A percentile compares a stretch with the other conserved stretches of the same genome.
Evolutionary conservation across 2,797 vertebrate genomes (phyloP).

Genomic region (Nannoperca obscura): DNA sequence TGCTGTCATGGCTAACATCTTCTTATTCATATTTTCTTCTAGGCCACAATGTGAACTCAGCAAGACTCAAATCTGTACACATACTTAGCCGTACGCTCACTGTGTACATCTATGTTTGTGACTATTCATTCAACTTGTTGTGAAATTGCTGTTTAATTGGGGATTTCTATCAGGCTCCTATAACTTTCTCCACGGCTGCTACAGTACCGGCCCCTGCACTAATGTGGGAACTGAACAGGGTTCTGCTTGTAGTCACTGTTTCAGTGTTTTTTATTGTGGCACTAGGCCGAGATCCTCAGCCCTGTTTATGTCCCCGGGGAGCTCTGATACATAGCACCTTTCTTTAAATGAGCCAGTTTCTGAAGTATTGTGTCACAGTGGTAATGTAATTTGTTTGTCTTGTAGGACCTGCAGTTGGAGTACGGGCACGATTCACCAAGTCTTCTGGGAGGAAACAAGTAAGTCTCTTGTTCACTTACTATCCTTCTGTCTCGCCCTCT

Average conservation of each 20-base stretch:
- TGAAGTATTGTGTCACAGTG: conserved; percentile 8
- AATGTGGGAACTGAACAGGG: conserved; percentile 5
- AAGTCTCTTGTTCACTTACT: conserved; percentile 75
- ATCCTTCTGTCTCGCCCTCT: not conserved
- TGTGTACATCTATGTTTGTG: conserved; percentile 24
- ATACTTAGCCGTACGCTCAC: not conserved
- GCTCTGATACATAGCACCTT: conserved; percentile 3
- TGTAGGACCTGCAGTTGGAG: conserved; percentile 93
- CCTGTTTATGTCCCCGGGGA: not conserved
- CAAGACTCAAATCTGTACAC: conserved; percentile 19
- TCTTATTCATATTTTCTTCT: not conserved
- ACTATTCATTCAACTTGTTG: not conserved
- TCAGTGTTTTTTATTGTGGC: conserved; percentile 22
- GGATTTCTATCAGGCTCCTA: conserved; percentile 13
- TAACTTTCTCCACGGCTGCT: conserved; percentile 13
- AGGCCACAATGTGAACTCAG: conserved; percentile 62
- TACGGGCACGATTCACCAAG: conserved; percentile 91
- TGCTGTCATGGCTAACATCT: not conserved
- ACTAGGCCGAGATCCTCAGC: not conserved
- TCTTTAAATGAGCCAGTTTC: not conserved
- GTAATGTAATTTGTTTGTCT: conserved; percentile 49
- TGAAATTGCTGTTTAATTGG: not conserved
- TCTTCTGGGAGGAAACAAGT: conserved; percentile 96
- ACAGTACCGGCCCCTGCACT: conserved; percentile 10
- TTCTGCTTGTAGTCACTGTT: conserved; percentile 4